phyloP scores from a whole-genome alignment of 1,140 invertebrate genomes.

The Lepidurus apus region DNA sequence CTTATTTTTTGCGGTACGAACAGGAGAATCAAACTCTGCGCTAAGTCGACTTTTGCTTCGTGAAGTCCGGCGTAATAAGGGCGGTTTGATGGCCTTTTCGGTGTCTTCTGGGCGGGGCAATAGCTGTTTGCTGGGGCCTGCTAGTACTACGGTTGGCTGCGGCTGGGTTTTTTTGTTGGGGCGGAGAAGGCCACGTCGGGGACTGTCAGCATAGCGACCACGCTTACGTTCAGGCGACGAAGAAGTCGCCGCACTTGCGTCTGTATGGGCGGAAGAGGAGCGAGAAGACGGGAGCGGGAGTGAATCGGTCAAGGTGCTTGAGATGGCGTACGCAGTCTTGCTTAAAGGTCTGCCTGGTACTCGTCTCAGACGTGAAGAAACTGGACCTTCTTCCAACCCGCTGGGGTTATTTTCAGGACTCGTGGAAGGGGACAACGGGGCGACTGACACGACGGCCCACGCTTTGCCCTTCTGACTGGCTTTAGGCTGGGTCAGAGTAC shows the following conservation, averaged over 20 bases:
- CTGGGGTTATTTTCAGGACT: not conserved
- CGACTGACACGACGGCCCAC: not conserved
- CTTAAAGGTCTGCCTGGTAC: slow-evolving; percentile 29
- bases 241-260: not conserved
- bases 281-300: not conserved
- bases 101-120: too few species aligned
- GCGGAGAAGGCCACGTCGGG: slow-evolving; percentile 2
- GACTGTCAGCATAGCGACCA: slow-evolving; percentile 3
- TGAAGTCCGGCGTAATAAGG: too few species aligned
- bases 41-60: too few species aligned
- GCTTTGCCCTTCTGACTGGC: not conserved
- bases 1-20: too few species aligned
- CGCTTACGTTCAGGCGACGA: not conserved
- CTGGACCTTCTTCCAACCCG: slow-evolving; percentile 24
- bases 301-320: not conserved
- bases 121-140: not conserved
- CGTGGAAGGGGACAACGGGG: not conserved
- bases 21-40: too few species aligned
- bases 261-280: not conserved
- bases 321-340: not conserved
- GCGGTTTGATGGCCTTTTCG: too few species aligned
- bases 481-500: not conserved
- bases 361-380: slow-evolving; percentile 28
- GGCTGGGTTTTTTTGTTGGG: not conserved
- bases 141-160: not conserved